Evolutionary conservation across 2,797 vertebrate genomes (phyloP).

Genomic region (Spheniscus humboldti): DNA sequence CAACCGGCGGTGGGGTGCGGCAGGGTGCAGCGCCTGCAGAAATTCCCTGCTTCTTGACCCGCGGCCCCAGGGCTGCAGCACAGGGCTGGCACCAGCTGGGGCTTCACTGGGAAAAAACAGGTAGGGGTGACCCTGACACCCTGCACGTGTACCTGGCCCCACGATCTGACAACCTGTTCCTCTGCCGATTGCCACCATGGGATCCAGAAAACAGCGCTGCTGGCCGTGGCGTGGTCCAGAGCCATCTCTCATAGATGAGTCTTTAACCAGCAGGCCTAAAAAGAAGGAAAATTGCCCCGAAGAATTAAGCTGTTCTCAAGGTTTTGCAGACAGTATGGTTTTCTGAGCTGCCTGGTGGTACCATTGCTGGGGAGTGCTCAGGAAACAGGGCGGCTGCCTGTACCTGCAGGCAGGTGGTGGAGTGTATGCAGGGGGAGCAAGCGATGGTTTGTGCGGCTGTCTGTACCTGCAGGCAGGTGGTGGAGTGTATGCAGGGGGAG

Average conservation of each 20-base stretch:
- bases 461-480: not conserved
- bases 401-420: no score
- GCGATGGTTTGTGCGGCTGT: no score
- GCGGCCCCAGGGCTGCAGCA: not conserved
- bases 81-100: no score
- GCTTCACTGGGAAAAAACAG: not conserved
- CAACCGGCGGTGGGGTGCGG: fast-evolving
- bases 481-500: no score
- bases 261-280: not conserved
- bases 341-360: not conserved
- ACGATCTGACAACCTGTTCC: not conserved
- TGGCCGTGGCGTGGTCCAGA: not conserved
- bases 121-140: not conserved
- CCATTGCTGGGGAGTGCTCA: not conserved
- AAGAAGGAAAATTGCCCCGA: not conserved
- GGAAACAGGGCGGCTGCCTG: not conserved
- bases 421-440: no score
- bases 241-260: not conserved
- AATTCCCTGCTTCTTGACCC: not conserved
- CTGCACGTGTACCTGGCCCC: fast-evolving
- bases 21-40: not conserved
- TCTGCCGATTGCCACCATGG: no score
- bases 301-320: not conserved
- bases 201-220: not conserved
- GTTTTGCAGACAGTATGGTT: not conserved